These are phyloP conservation scores for Saturnia pavonia DNA, from an alignment of 2,888 invertebrate genomes.

Conservation along the genomic window DNA sequence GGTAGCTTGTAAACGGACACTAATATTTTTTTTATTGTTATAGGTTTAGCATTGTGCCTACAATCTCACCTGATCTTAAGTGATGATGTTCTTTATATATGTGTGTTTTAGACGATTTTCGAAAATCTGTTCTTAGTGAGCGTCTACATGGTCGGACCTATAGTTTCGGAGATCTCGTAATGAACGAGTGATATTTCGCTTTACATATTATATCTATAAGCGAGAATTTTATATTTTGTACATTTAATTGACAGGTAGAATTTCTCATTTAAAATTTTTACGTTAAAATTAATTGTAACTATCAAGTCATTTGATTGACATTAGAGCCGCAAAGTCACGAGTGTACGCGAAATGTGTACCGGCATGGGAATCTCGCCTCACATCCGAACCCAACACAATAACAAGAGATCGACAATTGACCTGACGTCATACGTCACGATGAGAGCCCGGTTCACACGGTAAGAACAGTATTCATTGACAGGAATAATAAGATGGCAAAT, in stretches of 20 bases:
- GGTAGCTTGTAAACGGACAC: too few species aligned
- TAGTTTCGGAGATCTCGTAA: too few species aligned
- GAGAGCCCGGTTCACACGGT: constrained; percentile 67
- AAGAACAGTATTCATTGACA: constrained; percentile 39
- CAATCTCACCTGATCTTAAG: too few species aligned
- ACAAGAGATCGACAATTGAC: constrained; percentile 63
- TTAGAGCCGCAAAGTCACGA: constrained; percentile 52
- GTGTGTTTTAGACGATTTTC: too few species aligned
- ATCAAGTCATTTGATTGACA: constrained; percentile 18
- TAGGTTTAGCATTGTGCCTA: too few species aligned
- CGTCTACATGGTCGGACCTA: too few species aligned
- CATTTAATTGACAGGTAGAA: neutral
- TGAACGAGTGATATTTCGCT: too few species aligned
- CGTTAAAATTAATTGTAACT: constrained; percentile 9
- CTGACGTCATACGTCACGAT: constrained; percentile 68
- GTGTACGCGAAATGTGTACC: constrained; percentile 54
- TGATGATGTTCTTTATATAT: too few species aligned
- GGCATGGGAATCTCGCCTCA: constrained; percentile 56
- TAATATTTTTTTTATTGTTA: too few species aligned
- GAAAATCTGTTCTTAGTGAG: too few species aligned
- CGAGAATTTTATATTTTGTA: neutral
- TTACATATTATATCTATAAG: too few species aligned
- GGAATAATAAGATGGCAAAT: constrained; percentile 48
- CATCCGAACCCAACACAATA: constrained; percentile 41
- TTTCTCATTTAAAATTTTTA: neutral